Conservation (phyloP, 1,140 invertebrate genomes). For the Halictus rubicundus region DNA sequence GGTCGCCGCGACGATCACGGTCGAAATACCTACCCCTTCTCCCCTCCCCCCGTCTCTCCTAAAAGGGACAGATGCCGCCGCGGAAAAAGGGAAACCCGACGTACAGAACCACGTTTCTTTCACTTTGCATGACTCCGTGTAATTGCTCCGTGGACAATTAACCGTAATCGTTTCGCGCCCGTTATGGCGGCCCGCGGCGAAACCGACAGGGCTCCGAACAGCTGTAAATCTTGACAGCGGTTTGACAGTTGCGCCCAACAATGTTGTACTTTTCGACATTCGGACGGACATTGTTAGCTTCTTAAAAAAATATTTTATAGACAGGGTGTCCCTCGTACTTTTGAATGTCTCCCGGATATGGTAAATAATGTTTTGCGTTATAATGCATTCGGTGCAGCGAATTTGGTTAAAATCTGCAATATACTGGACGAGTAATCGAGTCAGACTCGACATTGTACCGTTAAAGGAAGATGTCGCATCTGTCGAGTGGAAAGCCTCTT, state of each 20-base stretch:
- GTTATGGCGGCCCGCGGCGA: not conserved
- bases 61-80: conserved; percentile 14
- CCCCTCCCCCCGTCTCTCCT: too few relatives aligned
- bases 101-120: conserved; percentile 1
- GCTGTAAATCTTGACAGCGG: conserved; percentile 27
- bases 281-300: too few relatives aligned
- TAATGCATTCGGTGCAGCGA: too few relatives aligned
- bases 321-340: too few relatives aligned
- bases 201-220: not conserved
- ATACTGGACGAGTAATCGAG: too few relatives aligned
- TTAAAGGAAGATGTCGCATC: too few relatives aligned
- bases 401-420: too few relatives aligned
- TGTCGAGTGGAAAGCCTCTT: too few relatives aligned
- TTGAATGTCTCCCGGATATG: too few relatives aligned
- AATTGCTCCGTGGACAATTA: conserved; percentile 33
- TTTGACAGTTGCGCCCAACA: not conserved
- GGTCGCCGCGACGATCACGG: not conserved
- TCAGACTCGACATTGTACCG: too few relatives aligned
- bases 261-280: not conserved
- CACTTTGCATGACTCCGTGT: not conserved
- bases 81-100: conserved; percentile 21
- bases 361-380: too few relatives aligned
- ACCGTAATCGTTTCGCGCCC: conserved; percentile 37
- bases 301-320: not conserved
- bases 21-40: too few relatives aligned